Conservation (phyloP, 2,797 vertebrate species). For the Sebastes oblongus region DNA sequence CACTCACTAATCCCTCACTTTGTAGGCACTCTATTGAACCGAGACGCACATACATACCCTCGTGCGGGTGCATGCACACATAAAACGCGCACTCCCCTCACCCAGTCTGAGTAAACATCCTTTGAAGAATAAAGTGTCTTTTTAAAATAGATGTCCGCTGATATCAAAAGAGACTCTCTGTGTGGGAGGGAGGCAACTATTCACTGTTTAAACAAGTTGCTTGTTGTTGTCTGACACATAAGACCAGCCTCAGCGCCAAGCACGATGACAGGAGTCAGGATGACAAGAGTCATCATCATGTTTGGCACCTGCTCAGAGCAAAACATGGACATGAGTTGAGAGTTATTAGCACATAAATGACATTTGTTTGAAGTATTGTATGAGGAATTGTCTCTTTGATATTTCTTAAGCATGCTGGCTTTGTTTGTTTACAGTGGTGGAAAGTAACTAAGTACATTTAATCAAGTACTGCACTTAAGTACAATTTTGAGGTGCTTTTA, state of each 20-base stretch:
- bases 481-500: not conserved
- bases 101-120: slow-evolving; percentile 71
- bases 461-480: not conserved
- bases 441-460: not conserved
- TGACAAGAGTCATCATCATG: slow-evolving; percentile 23
- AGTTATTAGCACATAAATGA: slow-evolving; percentile 21
- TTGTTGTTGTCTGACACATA: slow-evolving; percentile 71
- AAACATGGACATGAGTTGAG: slow-evolving; percentile 10
- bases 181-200: slow-evolving; percentile 52
- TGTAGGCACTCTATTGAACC: slow-evolving; percentile 73
- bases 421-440: not conserved
- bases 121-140: slow-evolving; percentile 82
- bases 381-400: slow-evolving; percentile 1
- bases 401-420: not conserved
- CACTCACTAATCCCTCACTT: slow-evolving; percentile 78
- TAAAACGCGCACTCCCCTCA: slow-evolving; percentile 20
- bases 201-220: slow-evolving; percentile 74
- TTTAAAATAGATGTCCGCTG: slow-evolving; percentile 64
- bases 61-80: slow-evolving; percentile 30
- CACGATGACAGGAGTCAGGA: slow-evolving; percentile 14
- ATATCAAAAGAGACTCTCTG: slow-evolving; percentile 72
- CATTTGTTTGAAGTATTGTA: not conserved
- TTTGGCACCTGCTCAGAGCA: slow-evolving; percentile 49
- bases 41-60: slow-evolving; percentile 31
- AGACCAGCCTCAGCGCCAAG: slow-evolving; percentile 32